Conservation (phyloP, 2,797 vertebrate genomes). For the Rhabdophis nuchalis region DNA sequence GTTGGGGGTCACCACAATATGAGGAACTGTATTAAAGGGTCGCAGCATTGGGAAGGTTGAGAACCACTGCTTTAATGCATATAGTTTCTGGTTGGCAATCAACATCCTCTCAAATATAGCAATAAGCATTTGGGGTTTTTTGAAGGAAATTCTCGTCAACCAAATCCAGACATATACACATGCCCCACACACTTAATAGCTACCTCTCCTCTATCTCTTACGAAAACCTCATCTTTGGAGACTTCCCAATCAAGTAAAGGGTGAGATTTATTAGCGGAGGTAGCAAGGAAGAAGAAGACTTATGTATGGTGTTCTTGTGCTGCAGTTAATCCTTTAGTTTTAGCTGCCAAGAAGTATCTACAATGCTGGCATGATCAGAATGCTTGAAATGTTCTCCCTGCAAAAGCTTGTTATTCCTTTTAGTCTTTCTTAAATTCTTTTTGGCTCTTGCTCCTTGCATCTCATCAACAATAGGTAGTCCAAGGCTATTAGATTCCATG, state of each 20-base stretch:
- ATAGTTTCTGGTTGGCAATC: neutral
- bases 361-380: neutral
- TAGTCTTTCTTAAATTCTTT: neutral
- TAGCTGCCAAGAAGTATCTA: neutral
- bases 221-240: neutral
- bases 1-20: too few relatives aligned
- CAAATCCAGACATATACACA: neutral
- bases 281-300: neutral
- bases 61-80: neutral
- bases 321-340: neutral
- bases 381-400: neutral
- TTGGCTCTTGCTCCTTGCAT: neutral
- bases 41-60: too few relatives aligned
- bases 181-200: neutral
- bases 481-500: neutral
- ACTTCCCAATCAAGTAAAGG: neutral
- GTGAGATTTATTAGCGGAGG: neutral
- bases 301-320: neutral
- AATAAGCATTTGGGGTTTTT: neutral
- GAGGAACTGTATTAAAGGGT: too few relatives aligned
- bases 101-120: neutral
- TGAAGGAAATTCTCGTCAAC: neutral
- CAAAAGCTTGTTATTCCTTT: neutral
- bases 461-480: neutral
- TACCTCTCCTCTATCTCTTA: neutral